Evolutionary conservation across 2,888 invertebrate genomes (phyloP).

Genomic region (Agonum fuliginosum): DNA sequence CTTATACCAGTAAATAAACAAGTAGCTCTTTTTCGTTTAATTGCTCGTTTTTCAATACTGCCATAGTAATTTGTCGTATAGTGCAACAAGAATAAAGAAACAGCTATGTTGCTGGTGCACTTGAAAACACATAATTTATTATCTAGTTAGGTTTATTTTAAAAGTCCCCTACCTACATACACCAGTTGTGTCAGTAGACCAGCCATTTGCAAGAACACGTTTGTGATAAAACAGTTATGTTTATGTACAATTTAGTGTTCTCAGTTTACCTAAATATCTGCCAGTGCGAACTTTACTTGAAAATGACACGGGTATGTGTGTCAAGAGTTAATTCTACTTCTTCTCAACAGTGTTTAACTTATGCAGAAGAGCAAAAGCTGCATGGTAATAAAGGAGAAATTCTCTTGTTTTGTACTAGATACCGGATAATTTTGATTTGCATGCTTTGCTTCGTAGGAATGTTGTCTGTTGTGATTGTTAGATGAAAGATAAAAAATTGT

Average conservation of each 20-base stretch:
- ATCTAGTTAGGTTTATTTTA: not conserved
- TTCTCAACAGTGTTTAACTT: slow-evolving; percentile 10
- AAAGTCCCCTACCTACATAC: slow-evolving; percentile 23
- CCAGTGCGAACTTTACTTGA: slow-evolving; percentile 30
- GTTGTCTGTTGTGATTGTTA: not conserved
- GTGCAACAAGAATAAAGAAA: slow-evolving; percentile 25
- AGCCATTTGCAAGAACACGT: slow-evolving; percentile 6
- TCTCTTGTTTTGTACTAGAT: slow-evolving; percentile 24
- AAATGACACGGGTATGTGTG: slow-evolving; percentile 36
- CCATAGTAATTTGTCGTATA: slow-evolving; percentile 14
- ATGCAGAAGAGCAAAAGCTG: slow-evolving; percentile 14
- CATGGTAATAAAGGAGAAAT: slow-evolving; percentile 7
- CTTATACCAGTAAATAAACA: slow-evolving; percentile 13
- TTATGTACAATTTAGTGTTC: slow-evolving; percentile 27
- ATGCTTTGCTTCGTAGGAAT: slow-evolving; percentile 33
- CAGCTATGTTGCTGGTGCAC: slow-evolving; percentile 11
- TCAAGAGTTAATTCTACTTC: slow-evolving; percentile 33
- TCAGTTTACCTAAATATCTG: not conserved
- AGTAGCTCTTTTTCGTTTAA: slow-evolving; percentile 22
- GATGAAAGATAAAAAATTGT: not conserved
- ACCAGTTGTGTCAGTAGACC: slow-evolving; percentile 24
- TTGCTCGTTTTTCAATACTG: not conserved
- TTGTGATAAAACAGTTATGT: slow-evolving; percentile 36
- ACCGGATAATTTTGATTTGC: slow-evolving; percentile 32
- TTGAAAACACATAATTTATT: slow-evolving; percentile 40